phyloP scores from a whole-genome alignment of 2,888 invertebrate genomes.

The Protonemura montana region DNA sequence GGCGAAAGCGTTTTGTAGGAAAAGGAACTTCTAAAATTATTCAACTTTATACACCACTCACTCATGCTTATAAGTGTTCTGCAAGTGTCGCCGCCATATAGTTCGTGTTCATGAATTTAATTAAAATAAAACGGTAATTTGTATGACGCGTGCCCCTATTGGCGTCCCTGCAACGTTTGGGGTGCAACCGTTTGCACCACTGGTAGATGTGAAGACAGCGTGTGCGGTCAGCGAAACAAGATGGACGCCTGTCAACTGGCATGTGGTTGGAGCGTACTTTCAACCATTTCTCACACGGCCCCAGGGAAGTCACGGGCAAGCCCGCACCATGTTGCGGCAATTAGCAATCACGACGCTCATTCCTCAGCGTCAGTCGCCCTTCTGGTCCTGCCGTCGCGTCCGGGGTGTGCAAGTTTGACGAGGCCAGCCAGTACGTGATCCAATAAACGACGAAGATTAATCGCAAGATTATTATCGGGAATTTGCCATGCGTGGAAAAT shows the following conservation, averaged over 20 bases:
- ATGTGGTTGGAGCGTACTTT: neutral
- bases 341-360: conserved; percentile 9
- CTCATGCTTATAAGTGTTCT: neutral
- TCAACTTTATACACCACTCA: neutral
- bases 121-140: conserved; percentile 7
- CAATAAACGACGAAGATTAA: conserved; percentile 48
- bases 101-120: conserved; percentile 12
- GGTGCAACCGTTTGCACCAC: too few relatives aligned
- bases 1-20: neutral
- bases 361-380: conserved; percentile 5
- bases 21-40: neutral
- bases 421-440: conserved; percentile 31
- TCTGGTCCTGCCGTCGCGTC: neutral
- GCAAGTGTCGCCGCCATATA: neutral
- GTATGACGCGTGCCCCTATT: neutral
- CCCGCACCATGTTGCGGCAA: conserved; percentile 19
- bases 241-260: neutral
- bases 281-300: conserved; percentile 27
- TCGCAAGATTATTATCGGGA: conserved; percentile 47
- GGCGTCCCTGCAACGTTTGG: too few relatives aligned
- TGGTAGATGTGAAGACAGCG: too few relatives aligned
- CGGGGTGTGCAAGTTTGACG: neutral
- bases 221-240: neutral
- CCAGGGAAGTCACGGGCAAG: neutral
- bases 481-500: neutral